phyloP scores from a whole-genome alignment of 2,888 invertebrate species.

The Zaprionus bogoriensis region DNA sequence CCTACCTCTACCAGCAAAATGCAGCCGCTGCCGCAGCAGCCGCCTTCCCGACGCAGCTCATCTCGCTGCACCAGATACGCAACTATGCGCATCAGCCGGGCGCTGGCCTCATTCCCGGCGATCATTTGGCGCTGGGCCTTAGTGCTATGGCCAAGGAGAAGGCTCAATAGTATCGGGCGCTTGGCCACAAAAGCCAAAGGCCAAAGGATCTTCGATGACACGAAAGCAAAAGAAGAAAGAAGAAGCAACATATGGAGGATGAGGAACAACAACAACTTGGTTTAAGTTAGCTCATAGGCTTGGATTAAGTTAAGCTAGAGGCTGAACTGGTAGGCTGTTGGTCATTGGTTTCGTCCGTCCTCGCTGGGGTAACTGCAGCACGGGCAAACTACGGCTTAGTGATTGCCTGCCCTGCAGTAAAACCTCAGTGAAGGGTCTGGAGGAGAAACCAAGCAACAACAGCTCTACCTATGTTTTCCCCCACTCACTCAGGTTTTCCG shows the following conservation, averaged over 20 bases:
- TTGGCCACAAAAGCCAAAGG: conserved; percentile 49
- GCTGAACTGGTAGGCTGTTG: conserved; percentile 23
- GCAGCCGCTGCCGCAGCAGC: conserved; percentile 85
- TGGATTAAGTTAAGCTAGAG: conserved; percentile 22
- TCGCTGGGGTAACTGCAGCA: too few species aligned
- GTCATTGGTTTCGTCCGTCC: conserved; percentile 15
- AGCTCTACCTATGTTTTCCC: conserved; percentile 18
- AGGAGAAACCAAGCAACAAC: conserved; percentile 8
- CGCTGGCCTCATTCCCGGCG: conserved; percentile 86
- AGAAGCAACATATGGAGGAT: too few species aligned
- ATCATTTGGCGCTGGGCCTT: conserved; percentile 85
- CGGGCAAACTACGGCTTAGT: too few species aligned
- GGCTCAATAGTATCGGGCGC: conserved; percentile 80
- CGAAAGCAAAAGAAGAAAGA: neutral
- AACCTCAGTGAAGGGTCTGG: neutral
- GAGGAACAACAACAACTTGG: neutral
- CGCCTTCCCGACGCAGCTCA: conserved; percentile 94
- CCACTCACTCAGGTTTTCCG: conserved; percentile 70
- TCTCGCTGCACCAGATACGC: conserved; percentile 97
- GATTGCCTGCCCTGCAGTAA: too few species aligned
- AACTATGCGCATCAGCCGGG: conserved; percentile 96
- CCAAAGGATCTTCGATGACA: conserved; percentile 60
- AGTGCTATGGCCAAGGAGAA: conserved; percentile 81
- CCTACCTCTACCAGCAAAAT: conserved; percentile 91
- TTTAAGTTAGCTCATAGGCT: conserved; percentile 25